Base-by-base conservation (phyloP, 2,113 vertebrate genomes). In the Sylvia atricapilla region DNA sequence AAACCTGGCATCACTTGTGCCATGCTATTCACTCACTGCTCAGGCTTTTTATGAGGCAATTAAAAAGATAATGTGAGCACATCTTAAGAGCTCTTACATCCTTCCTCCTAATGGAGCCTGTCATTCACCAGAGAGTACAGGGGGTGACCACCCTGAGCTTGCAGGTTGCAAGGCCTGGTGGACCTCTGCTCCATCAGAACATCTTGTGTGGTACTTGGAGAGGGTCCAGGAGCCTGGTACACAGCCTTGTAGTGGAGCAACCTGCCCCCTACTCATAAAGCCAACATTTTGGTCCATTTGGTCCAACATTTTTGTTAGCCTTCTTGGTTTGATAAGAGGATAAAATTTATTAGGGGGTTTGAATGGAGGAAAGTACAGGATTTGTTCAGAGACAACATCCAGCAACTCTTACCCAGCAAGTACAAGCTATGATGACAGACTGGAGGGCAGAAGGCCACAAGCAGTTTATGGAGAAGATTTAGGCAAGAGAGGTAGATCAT, bases 201-300 rank as follows among this genome's bases (percentile, higher is more conserved):
- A 31, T 27, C 10, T 39, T 90, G 14, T 43, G 10, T 55, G 50
- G 23, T 24, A 4, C 23, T 66, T 90, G 15, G 39, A 74, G 55
- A 53, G 9, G 16, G 3, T 47, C 0, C 1, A 68, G 23, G 23
- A 49, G 8, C 18, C 18, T 56, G 46, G 12, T 6, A 2, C 12
- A 58, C 8, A n/a, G 41, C 5, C 11, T 75, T 16, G 6, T 46
- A 4, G 20, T 35, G 14, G 14, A 72, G 30, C 23, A 84, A 28
- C 25, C 23, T 70, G 20, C 2, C 8, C 24, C 3, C 37, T 27
- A 33, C 22, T 47, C 25, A 52, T 13, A 80, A 66, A 70, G 4
- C 13, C 17, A 37, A 37, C 37, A 37, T 37, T 37, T 37, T 37
- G 37, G 37, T 37, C 37, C 37, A 37, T 37, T 37, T 52, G 22